Evolutionary conservation across 2,888 invertebrate genomes (phyloP), one percentile per base, ranked within the genome.

Genomic region (Eupsilia transversa): DNA sequence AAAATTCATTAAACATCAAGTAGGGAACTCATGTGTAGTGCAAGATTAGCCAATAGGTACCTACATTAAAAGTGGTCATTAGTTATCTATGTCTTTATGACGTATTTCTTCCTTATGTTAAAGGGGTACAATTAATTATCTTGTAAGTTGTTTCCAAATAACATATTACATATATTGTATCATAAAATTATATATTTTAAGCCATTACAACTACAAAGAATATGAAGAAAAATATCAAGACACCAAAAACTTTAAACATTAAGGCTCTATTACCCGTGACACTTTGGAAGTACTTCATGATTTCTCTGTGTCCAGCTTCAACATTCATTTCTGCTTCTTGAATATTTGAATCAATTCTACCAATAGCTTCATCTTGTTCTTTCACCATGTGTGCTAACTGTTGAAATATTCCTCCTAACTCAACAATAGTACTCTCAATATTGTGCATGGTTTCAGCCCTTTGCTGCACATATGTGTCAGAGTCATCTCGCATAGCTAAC

Each of bases 181-280:
- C 27, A 80, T 49, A 79, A 66, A 68, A 43, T 73, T n/a, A 49
- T 38, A 35, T 72, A 65, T 35, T 59, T 93, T 97, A 98, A 90
- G 99, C 98, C 97, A 99, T 97, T 96, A 99, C 99, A 87, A 99
- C 98, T 92, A 99, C 98, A 97, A 99, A 99, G 94, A 99, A 99
- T 95, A 99, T 98, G 94, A 99, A 99, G 97, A 99, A 99, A 92
- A 99, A 98, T 97, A 99, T 99, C 72, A 99, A 97, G 81, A 99
- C 99, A 71, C 98, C 99, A 96, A 99, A 99, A 86, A 99, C 98
- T 97, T 99, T 99, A 89, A 99, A 98, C 99, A 99, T 99, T 49
- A 99, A 97, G 98, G 99, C 99, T 89, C 99, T 97, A 96, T 99
- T 99, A 82, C 99, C 99, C 27, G 99, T 98, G 54, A 99, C 98